Base-by-base conservation (phyloP, 2,888 invertebrate genomes). In the Aphidoletes aphidimyza region DNA sequence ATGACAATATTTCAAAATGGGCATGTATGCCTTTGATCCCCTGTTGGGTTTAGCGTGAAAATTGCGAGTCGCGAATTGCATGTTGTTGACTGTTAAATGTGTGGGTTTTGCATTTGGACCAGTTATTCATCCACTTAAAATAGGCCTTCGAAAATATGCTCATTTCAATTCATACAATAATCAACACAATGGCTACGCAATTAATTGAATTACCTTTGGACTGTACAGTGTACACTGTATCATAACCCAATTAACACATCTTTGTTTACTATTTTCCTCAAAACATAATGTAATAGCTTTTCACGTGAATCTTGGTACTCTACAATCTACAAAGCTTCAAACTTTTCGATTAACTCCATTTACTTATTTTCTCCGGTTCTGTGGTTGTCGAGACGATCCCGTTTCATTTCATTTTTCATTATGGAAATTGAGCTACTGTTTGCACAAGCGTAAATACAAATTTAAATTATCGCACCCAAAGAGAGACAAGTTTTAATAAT, bases 161-260 rank as follows among this genome's bases (percentile, higher is more conserved):
- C 69, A 34, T 11, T 69, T 69, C 14, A 30, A 69, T 69, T 69
- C 69, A 69, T 69, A 14, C 17, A 69, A 69, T 69, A 69, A 69
- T 69, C 14, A 69, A 30, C 69, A 14, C n/a, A 69, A 69, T 69
- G 69, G 14, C 30, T 14, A 69, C 69, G 69, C 69, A 69, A 69
- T 69, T 69, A 69, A 69, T 69, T 30, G 34, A 69, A 69, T 69
- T 30, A 69, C 69, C 69, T 69, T 30, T 30, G 69, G 1, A 30
- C 69, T 69, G n/a, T n/a, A n/a, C n/a, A n/a, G n/a, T n/a, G n/a
- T n/a, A n/a, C n/a, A n/a, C n/a, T n/a, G n/a, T n/a, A n/a, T n/a
- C n/a, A n/a, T n/a, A n/a, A n/a, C n/a, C n/a, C n/a, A n/a, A n/a
- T n/a, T n/a, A n/a, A n/a, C n/a, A n/a, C n/a, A n/a, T n/a, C n/a